These are phyloP conservation scores for Oscheius sp. DNA, from an alignment of 2,888 invertebrate species.

Conservation along the genomic window DNA sequence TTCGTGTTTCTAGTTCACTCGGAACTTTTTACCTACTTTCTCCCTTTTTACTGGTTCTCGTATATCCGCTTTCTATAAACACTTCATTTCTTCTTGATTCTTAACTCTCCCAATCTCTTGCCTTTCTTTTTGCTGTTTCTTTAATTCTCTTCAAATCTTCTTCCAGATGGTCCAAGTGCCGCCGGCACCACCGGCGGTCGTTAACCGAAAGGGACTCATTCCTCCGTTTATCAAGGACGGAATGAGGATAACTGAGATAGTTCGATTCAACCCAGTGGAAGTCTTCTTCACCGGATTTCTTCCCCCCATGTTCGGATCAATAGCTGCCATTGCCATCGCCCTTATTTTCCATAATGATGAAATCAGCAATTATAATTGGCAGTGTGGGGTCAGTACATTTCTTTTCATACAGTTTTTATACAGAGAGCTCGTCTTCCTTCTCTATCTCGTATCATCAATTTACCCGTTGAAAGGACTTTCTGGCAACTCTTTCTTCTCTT, in stretches of 20 bases:
- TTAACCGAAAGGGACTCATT: slow-evolving; percentile 42
- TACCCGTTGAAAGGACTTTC: slow-evolving; percentile 68
- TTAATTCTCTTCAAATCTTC: too few relatives aligned
- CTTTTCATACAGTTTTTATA: slow-evolving; percentile 12
- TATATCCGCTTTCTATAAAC: neutral
- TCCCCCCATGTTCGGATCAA: slow-evolving; percentile 67
- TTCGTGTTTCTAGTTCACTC: neutral
- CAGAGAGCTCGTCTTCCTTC: slow-evolving; percentile 68
- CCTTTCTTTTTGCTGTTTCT: neutral
- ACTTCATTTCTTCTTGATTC: neutral
- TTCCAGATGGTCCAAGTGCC: too few relatives aligned
- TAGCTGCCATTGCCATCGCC: slow-evolving; percentile 66
- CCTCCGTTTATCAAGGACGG: slow-evolving; percentile 56
- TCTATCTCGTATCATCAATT: slow-evolving; percentile 68
- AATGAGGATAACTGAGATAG: slow-evolving; percentile 55
- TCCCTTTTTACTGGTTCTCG: neutral
- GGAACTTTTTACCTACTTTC: neutral
- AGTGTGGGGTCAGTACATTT: slow-evolving; percentile 66
- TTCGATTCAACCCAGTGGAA: slow-evolving; percentile 54
- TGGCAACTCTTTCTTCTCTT: slow-evolving; percentile 69
- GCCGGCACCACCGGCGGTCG: neutral
- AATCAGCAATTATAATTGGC: slow-evolving; percentile 69
- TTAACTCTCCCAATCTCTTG: neutral
- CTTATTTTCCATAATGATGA: slow-evolving; percentile 68
- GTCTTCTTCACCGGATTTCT: slow-evolving; percentile 67